Evolutionary conservation across 1,140 invertebrate species (phyloP).

Genomic region (Solenopsis fugax): DNA sequence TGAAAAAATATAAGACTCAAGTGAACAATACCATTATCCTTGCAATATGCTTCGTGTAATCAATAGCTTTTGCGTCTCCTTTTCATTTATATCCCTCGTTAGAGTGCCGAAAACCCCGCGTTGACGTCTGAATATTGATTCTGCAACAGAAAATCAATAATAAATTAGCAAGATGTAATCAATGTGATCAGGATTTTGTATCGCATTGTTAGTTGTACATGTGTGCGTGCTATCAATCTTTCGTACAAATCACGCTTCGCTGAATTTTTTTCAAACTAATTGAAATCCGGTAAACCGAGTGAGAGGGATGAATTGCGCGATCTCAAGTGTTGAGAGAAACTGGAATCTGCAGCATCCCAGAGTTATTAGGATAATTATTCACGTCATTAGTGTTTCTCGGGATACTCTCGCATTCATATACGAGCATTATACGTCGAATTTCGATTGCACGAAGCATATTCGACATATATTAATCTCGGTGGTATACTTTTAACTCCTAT

Average conservation of each 20-base stretch:
- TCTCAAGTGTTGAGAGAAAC: slow-evolving; percentile 27
- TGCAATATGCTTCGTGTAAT: slow-evolving; percentile 1
- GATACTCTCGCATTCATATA: slow-evolving; percentile 11
- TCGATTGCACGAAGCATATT: neutral
- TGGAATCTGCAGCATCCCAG: neutral
- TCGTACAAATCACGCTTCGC: neutral
- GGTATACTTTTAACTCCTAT: neutral
- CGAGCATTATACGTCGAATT: slow-evolving; percentile 8
- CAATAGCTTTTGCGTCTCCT: slow-evolving; percentile 14
- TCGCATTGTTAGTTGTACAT: neutral
- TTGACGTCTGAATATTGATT: neutral
- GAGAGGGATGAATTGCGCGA: slow-evolving; percentile 34
- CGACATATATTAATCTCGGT: neutral
- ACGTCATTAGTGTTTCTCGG: slow-evolving; percentile 49
- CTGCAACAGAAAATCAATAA: slow-evolving; percentile 11
- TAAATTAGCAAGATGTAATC: slow-evolving; percentile 1
- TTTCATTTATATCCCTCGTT: neutral
- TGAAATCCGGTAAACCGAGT: slow-evolving; percentile 26
- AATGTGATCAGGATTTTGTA: neutral
- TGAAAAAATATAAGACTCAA: neutral
- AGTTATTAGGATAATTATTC: slow-evolving; percentile 61
- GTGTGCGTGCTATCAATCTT: neutral
- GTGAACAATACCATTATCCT: neutral
- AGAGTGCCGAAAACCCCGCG: neutral
- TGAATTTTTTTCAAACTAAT: slow-evolving; percentile 39